Base-by-base conservation (phyloP, 2,113 vertebrate species). In the Dolichotis patagonum region DNA sequence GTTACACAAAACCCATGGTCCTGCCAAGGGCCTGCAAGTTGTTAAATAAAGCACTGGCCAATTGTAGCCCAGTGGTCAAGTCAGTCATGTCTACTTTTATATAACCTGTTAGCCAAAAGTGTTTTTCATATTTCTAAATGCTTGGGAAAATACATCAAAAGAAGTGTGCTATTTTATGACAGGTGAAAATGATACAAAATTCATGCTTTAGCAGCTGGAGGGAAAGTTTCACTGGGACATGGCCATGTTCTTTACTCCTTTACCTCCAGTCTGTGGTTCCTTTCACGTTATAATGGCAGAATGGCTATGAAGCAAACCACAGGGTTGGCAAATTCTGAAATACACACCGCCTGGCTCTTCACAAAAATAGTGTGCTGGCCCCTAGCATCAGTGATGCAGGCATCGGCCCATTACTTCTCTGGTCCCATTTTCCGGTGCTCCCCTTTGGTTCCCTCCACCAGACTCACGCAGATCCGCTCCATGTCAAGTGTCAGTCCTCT, bases 81-180 rank as follows among this genome's bases (percentile, higher is more conserved):
- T 65, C 54, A 82, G 78, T 73, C 58, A 17, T 9, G 16, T 56
- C 17, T 86, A 22, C 82, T 87, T 91, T 80, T 62, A 16, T 95
- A 84, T 52, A 38, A 49, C 2, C 14, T 5, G 38, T 85, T 32
- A 97, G 12, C 38, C 69, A 95, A 85, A 73, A 85, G 77, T 85
- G 26, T 7, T 85, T 95, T 89, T 71, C 28, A 69, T 6, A 75
- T 67, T 89, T 92, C 49, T 92, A 86, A 95, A 87, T 85, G 60
- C 58, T 60, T 63, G 35, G 13, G 38, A 85, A 85, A 82, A 81
- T 78, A 54, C 20, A 88, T 38, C 67, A 88, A 46, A 69, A 38
- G 67, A 49, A 35, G 67, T n/a, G 17, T 0, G 4, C 4, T 60
- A 80, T 80, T 92, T 73, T 14, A 56, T 43, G 32, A 85, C 7